Evolutionary conservation across 92 coral and sea anemone genomes (phyloP).

Genomic region (Bergia puertoricense): DNA sequence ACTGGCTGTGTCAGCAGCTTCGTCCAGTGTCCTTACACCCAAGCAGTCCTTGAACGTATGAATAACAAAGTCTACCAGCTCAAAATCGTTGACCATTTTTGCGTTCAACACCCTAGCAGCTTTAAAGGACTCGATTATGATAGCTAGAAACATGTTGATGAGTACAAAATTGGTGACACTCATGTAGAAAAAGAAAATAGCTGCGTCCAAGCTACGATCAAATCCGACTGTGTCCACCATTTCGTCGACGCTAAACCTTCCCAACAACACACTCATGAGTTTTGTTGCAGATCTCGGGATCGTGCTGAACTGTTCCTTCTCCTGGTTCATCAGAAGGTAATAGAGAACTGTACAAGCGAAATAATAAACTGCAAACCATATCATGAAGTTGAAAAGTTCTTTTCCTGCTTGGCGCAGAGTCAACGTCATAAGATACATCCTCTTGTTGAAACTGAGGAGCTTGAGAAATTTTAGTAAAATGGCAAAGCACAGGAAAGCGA

Average conservation of each 20-base stretch:
- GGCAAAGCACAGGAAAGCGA: constrained; percentile 73
- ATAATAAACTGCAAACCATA: constrained; percentile 59
- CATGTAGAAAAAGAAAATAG: constrained; percentile 73
- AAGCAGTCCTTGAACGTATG: constrained; percentile 60
- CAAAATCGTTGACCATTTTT: constrained; percentile 70
- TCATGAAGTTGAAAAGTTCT: constrained; percentile 66
- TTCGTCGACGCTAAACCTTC: constrained; percentile 73
- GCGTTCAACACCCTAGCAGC: constrained; percentile 60
- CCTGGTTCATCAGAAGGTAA: constrained; percentile 62
- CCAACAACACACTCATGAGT: constrained; percentile 80
- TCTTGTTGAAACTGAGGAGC: constrained; percentile 83
- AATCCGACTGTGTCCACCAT: constrained; percentile 50
- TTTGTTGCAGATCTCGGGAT: constrained; percentile 68
- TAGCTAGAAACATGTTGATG: constrained; percentile 76
- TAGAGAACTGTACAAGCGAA: constrained; percentile 77
- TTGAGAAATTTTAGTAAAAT: constrained; percentile 73
- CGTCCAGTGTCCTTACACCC: constrained; percentile 70
- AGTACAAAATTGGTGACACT: constrained; percentile 75
- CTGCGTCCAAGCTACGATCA: constrained; percentile 61
- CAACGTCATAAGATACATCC: constrained; percentile 80
- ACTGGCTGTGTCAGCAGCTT: background rate
- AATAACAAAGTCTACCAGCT: constrained; percentile 75
- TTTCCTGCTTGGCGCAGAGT: constrained; percentile 72
- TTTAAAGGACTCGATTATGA: constrained; percentile 76
- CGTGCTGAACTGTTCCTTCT: constrained; percentile 71